Conservation (phyloP, 1,140 invertebrate genomes). For the Parasteatoda tepidariorum region DNA sequence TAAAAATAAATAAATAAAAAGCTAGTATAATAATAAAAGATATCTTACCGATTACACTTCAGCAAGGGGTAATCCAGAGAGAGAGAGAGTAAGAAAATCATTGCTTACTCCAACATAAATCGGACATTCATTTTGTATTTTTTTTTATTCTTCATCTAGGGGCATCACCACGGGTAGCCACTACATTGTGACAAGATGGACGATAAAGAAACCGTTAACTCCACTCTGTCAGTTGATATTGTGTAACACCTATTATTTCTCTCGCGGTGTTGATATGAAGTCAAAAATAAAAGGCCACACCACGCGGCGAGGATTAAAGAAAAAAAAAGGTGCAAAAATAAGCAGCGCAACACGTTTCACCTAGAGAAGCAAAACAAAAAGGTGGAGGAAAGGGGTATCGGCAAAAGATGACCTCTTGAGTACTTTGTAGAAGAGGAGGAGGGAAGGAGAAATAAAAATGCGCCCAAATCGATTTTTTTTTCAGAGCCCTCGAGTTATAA, state of each 20-base stretch:
- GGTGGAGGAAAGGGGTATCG: not conserved
- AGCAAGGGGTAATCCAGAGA: no score
- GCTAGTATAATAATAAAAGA: no score
- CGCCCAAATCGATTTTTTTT: conserved; percentile 1
- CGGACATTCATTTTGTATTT: no score
- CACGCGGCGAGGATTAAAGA: not conserved
- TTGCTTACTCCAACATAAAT: no score
- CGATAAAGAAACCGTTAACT: not conserved
- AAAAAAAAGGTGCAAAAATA: not conserved
- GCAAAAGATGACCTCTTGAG: conserved; percentile 26
- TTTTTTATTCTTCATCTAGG: no score
- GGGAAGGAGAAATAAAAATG: not conserved
- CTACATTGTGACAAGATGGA: not conserved
- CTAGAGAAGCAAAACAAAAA: conserved; percentile 29
- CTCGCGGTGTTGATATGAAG: not conserved
- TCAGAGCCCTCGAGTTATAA: not conserved
- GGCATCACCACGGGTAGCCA: not conserved
- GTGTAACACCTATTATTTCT: not conserved
- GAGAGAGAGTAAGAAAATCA: no score
- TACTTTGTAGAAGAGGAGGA: conserved; percentile 4
- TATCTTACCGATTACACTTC: no score
- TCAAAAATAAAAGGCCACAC: conserved; percentile 13
- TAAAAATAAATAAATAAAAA: no score
- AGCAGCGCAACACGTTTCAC: not conserved
- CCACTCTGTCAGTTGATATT: not conserved